Evolutionary conservation across 2,888 invertebrate species (phyloP).

Genomic region (Diarsia dahlii): DNA sequence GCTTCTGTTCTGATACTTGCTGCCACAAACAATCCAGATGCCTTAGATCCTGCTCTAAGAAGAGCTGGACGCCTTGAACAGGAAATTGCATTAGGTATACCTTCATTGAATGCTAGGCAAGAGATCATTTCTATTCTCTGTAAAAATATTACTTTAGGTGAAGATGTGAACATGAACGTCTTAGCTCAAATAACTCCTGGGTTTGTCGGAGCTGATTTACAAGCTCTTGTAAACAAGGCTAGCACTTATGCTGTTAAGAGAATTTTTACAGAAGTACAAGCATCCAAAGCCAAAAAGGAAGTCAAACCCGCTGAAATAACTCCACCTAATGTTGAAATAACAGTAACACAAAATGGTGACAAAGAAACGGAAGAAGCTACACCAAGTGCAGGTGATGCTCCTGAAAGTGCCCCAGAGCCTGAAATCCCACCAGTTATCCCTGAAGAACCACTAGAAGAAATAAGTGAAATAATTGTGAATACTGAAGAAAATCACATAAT

Average conservation of each 20-base stretch:
- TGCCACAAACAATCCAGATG: slow-evolving; percentile 98
- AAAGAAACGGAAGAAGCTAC: slow-evolving; percentile 75
- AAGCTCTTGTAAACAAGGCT: slow-evolving; percentile 96
- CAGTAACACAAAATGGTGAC: slow-evolving; percentile 84
- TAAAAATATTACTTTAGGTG: slow-evolving; percentile 92
- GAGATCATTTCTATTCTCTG: slow-evolving; percentile 95
- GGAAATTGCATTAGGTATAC: slow-evolving; percentile 98
- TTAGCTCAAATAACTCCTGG: slow-evolving; percentile 98
- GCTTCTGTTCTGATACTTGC: slow-evolving; percentile 96
- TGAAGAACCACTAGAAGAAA: slow-evolving; percentile 69
- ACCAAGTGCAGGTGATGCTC: slow-evolving; percentile 68
- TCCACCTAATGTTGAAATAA: slow-evolving; percentile 70
- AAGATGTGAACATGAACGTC: slow-evolving; percentile 93
- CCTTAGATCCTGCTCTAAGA: slow-evolving; percentile 97
- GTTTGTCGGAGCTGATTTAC: slow-evolving; percentile 98
- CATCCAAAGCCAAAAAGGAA: slow-evolving; percentile 66
- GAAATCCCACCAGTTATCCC: slow-evolving; percentile 61
- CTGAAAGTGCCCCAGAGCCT: slow-evolving; percentile 67
- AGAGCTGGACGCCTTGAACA: slow-evolving; percentile 98
- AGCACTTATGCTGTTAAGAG: slow-evolving; percentile 96
- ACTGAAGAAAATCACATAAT: slow-evolving; percentile 68
- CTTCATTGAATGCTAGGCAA: slow-evolving; percentile 95
- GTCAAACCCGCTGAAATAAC: slow-evolving; percentile 53
- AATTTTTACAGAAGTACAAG: slow-evolving; percentile 83
- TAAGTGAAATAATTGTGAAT: slow-evolving; percentile 56